phyloP scores from a whole-genome alignment of 2,888 invertebrate species.

The Drosophila hamatofila region DNA sequence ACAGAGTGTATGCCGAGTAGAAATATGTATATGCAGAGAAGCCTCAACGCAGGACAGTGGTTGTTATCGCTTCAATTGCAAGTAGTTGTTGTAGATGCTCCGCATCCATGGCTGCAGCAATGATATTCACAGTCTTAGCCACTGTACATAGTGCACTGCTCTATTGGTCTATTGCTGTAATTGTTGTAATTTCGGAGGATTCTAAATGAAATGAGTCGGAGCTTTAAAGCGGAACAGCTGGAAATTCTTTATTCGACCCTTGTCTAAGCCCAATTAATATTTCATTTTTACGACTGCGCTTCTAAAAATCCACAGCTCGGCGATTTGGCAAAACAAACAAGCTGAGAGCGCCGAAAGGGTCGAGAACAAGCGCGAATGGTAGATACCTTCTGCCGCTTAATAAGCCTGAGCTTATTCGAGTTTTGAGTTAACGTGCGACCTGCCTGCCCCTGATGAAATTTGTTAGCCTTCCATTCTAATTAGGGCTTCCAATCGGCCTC shows the following conservation, averaged over 20 bases:
- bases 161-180: not conserved
- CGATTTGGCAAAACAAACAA: conserved; percentile 34
- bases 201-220: conserved; percentile 50
- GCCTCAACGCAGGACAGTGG: conserved; percentile 44
- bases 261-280: conserved; percentile 48
- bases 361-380: conserved; percentile 20
- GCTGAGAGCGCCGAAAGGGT: not conserved
- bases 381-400: conserved; percentile 66
- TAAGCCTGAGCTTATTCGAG: conserved; percentile 34
- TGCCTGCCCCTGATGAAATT: conserved; percentile 11
- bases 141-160: not conserved
- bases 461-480: conserved; percentile 64
- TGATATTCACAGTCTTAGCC: not conserved
- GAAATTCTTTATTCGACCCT: conserved; percentile 11
- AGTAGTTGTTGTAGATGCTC: conserved; percentile 14
- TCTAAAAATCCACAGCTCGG: conserved; percentile 20
- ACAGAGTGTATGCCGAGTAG: conserved; percentile 28
- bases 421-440: conserved; percentile 8
- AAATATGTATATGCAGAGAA: conserved; percentile 24
- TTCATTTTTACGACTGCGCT: conserved; percentile 42
- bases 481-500: conserved; percentile 38
- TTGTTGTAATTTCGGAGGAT: conserved; percentile 11
- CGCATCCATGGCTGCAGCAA: not conserved
- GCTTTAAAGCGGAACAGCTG: conserved; percentile 18
- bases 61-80: conserved; percentile 31